phyloP scores from a whole-genome alignment of 1,140 invertebrate genomes.

The Penaeus chinensis region DNA sequence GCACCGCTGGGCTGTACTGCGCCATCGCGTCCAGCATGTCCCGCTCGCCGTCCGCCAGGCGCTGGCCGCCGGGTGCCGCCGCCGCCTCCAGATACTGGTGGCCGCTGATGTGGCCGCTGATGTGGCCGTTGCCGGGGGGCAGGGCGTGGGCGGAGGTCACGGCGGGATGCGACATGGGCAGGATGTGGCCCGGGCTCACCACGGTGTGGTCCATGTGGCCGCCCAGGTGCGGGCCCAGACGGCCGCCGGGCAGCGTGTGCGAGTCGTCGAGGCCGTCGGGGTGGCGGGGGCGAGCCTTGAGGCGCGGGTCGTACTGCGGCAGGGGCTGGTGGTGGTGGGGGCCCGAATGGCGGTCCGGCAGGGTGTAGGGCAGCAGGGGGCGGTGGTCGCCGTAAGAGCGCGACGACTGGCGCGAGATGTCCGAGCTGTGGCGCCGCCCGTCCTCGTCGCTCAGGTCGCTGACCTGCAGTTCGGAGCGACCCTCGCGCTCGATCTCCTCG shows the following conservation, averaged over 20 bases:
- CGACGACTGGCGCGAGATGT: slow-evolving; percentile 81
- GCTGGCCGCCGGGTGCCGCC: slow-evolving; percentile 27
- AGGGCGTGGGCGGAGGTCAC: slow-evolving; percentile 49
- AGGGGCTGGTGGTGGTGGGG: slow-evolving; percentile 60
- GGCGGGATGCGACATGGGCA: slow-evolving; percentile 52
- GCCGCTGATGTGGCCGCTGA: slow-evolving; percentile 39
- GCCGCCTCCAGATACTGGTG: slow-evolving; percentile 47
- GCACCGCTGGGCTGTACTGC: slow-evolving; percentile 51
- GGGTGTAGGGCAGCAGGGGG: slow-evolving; percentile 77
- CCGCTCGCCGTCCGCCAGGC: slow-evolving; percentile 33
- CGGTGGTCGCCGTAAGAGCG: slow-evolving; percentile 84
- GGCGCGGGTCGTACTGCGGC: slow-evolving; percentile 49
- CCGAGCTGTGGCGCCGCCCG: slow-evolving; percentile 78
- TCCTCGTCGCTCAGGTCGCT: slow-evolving; percentile 78
- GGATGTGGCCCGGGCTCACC: slow-evolving; percentile 54
- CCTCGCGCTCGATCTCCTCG: slow-evolving; percentile 80
- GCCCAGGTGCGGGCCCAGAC: slow-evolving; percentile 15
- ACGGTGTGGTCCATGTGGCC: slow-evolving; percentile 44
- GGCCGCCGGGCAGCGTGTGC: slow-evolving; percentile 44
- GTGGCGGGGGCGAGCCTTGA: slow-evolving; percentile 57
- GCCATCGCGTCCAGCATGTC: slow-evolving; percentile 34
- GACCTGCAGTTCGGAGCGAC: slow-evolving; percentile 66
- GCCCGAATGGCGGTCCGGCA: slow-evolving; percentile 52
- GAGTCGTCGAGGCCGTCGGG: slow-evolving; percentile 21
- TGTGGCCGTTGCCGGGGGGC: slow-evolving; percentile 49